Evolutionary conservation across 1,140 invertebrate species (phyloP).

Genomic region (Heliconius hewitsoni): DNA sequence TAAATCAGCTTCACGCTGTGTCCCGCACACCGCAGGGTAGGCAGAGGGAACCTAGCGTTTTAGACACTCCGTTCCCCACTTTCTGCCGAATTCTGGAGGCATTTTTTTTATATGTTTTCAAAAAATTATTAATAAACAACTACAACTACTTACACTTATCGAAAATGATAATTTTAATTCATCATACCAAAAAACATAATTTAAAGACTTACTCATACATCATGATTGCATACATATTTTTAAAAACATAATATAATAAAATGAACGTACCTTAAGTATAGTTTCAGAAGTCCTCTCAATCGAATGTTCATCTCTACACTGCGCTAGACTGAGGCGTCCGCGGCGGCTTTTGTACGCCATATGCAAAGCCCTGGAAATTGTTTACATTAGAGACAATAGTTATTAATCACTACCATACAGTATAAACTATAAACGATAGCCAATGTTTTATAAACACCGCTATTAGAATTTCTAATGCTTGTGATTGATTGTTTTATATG

Average conservation of each 20-base stretch:
- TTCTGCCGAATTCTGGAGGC: no score
- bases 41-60: no score
- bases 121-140: no score
- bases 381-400: constrained; percentile 73
- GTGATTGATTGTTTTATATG: not conserved
- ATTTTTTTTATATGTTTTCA: no score
- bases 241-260: constrained; percentile 18
- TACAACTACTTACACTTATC: no score
- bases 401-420: constrained; percentile 62
- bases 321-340: constrained; percentile 63
- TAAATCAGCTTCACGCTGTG: no score
- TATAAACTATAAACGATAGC: constrained; percentile 60
- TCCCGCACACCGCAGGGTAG: no score
- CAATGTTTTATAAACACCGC: constrained; percentile 71
- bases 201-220: not conserved
- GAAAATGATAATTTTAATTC: no score
- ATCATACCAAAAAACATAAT: no score
- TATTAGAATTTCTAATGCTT: constrained; percentile 63
- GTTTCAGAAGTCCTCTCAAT: constrained; percentile 65
- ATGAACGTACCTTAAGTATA: constrained; percentile 65
- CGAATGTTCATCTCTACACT: constrained; percentile 64
- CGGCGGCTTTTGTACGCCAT: constrained; percentile 78
- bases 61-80: no score
- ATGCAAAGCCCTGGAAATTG: constrained; percentile 68
- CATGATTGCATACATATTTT: no score